phyloP scores from a whole-genome alignment of 2,797 vertebrate genomes.

The Alcedo quadribrachys region DNA sequence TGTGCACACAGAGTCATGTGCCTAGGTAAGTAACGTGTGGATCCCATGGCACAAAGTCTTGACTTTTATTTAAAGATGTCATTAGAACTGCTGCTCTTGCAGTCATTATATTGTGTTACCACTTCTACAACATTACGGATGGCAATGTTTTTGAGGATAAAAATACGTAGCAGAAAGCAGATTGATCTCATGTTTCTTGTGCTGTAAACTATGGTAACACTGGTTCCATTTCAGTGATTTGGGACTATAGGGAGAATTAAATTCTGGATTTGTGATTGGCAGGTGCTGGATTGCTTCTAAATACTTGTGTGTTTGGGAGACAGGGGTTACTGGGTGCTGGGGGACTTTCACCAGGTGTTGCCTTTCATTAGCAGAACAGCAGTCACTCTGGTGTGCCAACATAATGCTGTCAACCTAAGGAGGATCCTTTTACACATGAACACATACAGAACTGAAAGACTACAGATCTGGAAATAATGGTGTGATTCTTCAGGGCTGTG shows the following conservation, averaged over 20 bases:
- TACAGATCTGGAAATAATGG: neutral
- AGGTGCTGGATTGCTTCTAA: neutral
- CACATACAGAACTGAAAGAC: neutral
- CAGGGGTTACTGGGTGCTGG: neutral
- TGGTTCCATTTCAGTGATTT: neutral
- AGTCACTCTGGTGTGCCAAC: neutral
- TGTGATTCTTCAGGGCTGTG: neutral
- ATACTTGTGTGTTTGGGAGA: neutral
- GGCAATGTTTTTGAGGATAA: neutral
- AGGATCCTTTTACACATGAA: neutral
- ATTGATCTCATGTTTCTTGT: neutral
- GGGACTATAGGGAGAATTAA: neutral
- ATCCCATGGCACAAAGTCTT: neutral
- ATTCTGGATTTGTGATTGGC: neutral
- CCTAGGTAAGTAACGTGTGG: neutral
- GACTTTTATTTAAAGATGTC: neutral
- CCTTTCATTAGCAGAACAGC: neutral
- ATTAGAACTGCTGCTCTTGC: neutral
- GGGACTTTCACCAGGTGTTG: neutral
- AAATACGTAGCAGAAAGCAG: neutral
- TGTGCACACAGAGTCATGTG: neutral
- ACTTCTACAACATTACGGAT: neutral
- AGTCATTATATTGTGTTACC: neutral
- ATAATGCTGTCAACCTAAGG: neutral
- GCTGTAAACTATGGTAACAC: neutral